Percentiles rank a stretch among this genome's conserved stretches.
These are phyloP conservation scores for Zootoca vivipara DNA, from an alignment of 2,113 vertebrate genomes.

Conservation along the genomic window DNA sequence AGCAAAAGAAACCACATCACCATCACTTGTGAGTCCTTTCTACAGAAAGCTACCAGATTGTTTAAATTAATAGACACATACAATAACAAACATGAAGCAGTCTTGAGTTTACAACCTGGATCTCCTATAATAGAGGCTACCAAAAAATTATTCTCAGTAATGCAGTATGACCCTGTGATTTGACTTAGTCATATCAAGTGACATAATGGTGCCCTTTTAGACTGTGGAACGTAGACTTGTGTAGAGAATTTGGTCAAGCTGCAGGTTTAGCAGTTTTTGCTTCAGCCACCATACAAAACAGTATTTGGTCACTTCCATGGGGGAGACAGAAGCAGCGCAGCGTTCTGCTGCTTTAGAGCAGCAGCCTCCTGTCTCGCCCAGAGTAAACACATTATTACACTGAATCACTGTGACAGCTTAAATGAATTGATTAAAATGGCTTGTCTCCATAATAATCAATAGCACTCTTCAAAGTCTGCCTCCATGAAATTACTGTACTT, in stretches of 20 bases:
- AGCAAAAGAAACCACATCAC: too few relatives aligned
- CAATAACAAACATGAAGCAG: too few relatives aligned
- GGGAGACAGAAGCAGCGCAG: neutral
- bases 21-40: too few relatives aligned
- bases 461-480: constrained; percentile 55
- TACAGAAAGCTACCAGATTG: too few relatives aligned
- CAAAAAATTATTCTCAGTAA: too few relatives aligned
- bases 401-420: constrained; percentile 56
- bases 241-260: neutral
- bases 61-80: too few relatives aligned
- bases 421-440: constrained; percentile 66
- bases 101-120: too few relatives aligned
- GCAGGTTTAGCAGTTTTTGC: neutral
- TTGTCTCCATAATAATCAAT: constrained; percentile 71
- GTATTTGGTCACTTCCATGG: neutral
- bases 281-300: neutral
- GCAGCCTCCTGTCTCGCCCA: neutral
- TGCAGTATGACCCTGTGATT: neutral
- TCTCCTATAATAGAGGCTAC: too few relatives aligned
- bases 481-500: constrained; percentile 56
- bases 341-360: neutral
- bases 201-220: neutral
- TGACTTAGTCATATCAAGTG: neutral
- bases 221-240: neutral
- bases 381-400: constrained; percentile 45